Evolutionary conservation across 1,140 invertebrate genomes (phyloP).

Genomic region (Zaprionus vittiger): DNA sequence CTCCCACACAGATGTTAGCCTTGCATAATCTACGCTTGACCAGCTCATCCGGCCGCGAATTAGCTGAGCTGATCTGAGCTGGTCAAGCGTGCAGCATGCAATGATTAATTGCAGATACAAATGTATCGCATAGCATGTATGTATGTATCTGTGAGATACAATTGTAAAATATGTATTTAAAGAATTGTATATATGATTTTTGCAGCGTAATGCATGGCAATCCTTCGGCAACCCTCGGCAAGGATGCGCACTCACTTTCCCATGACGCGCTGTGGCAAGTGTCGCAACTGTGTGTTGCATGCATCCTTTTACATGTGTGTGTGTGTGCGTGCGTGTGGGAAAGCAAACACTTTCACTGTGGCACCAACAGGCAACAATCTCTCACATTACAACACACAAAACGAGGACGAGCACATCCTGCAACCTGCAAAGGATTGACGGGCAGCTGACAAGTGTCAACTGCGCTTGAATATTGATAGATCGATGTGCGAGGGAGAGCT

Average conservation of each 20-base stretch:
- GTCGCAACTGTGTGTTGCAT: constrained; percentile 29
- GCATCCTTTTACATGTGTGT: constrained; percentile 48
- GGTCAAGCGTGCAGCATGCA: constrained; percentile 52
- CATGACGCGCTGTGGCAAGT: constrained; percentile 56
- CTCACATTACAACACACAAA: constrained; percentile 63
- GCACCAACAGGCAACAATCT: constrained; percentile 24
- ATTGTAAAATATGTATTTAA: background rate
- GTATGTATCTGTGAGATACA: background rate
- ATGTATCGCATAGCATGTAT: background rate
- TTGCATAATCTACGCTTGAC: constrained; percentile 62
- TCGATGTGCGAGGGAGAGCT: background rate
- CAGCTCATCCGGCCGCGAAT: constrained; percentile 34
- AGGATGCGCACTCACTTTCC: constrained; percentile 63
- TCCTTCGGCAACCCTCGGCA: constrained; percentile 20
- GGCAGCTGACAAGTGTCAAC: constrained; percentile 73
- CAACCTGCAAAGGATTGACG: constrained; percentile 78
- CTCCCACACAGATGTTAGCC: constrained; percentile 61
- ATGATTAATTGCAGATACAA: constrained; percentile 47
- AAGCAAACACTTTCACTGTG: constrained; percentile 69
- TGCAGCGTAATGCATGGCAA: constrained; percentile 54
- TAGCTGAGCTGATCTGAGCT: constrained; percentile 43
- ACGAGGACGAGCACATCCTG: constrained; percentile 56
- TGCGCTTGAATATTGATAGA: constrained; percentile 28
- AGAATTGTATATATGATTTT: constrained; percentile 2
- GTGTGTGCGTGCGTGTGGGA: constrained; percentile 57